Evolutionary conservation across 2,113 vertebrate genomes (phyloP), one percentile per base, ranked within the genome.

Genomic region (Tonatia bakeri): DNA sequence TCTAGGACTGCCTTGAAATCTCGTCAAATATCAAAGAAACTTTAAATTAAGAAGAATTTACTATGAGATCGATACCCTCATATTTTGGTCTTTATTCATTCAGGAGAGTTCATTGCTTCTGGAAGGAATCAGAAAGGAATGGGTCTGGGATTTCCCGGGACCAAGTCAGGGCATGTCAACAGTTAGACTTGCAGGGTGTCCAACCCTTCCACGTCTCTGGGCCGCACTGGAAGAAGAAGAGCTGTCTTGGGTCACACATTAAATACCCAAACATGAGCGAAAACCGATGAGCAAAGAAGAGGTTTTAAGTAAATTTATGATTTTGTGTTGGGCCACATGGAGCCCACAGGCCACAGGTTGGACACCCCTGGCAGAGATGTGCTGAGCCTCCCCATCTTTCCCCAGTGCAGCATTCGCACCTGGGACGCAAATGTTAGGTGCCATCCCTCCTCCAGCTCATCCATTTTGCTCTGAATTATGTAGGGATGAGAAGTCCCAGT

Each of bases 1-100:
- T 93, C 87, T 92, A 83, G 87, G 94, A 88, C 87, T 92, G 73
- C 67, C 94, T 81, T 86, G 50, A 81, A 85, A 61, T 89, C 33
- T 81, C 56, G 52, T 84, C 38, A 87, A 16, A 50, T 83, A 31
- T 28, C 75, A 76, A 81, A 15, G 90, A 96, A 88, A 13, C 20
- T 10, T 89, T 80, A 85, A 89, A 76, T 90, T 56, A 72, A 65
- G 59, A 59, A 75, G 61, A 90, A 81, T 81, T 86, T 81, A 80
- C n/a, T 43, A 1, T 38, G 70, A 79, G 52, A 9, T 73, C 47
- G 56, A 31, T 40, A 70, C 3, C 12, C 31, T 85, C 61, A 28
- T 38, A 69, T 75, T 91, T 69, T 65, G 31, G 52, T 72, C 36
- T 69, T 26, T 64, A 5, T 54, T 89, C 69, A 5, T 54, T 85